Evolutionary conservation across 1,140 invertebrate genomes (phyloP).

Genomic region (Lethocerus indicus): DNA sequence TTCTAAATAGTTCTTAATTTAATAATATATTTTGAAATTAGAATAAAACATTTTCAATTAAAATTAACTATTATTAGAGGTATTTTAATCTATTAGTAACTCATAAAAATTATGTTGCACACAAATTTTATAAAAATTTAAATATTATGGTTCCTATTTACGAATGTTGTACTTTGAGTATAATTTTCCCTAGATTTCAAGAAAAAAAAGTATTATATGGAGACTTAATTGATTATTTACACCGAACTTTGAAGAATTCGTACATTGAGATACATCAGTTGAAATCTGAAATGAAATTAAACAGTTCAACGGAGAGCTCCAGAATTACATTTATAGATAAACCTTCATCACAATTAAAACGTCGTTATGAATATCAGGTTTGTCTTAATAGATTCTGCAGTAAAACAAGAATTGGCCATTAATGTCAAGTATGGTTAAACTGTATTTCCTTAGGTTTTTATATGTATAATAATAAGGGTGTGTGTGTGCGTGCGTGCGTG

Average conservation of each 20-base stretch:
- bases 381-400: neutral
- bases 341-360: conserved; percentile 11
- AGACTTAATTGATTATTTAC: conserved; percentile 14
- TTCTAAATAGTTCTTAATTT: neutral
- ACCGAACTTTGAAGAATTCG: neutral
- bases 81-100: neutral
- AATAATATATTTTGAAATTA: neutral
- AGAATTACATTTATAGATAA: conserved; percentile 15
- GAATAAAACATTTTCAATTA: neutral
- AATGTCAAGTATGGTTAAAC: neutral
- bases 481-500: neutral
- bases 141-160: no score
- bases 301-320: neutral
- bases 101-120: no score
- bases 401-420: neutral
- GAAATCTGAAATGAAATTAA: neutral
- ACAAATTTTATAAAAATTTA: no score
- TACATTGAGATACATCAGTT: neutral
- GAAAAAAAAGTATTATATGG: conserved; percentile 14
- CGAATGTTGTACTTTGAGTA: no score
- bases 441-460: neutral
- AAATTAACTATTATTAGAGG: neutral
- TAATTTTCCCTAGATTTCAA: conserved; percentile 15
- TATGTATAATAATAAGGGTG: neutral
- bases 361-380: conserved; percentile 18